Conservation (phyloP, 2,797 vertebrate genomes). For the Micropoecilia bifurca region DNA sequence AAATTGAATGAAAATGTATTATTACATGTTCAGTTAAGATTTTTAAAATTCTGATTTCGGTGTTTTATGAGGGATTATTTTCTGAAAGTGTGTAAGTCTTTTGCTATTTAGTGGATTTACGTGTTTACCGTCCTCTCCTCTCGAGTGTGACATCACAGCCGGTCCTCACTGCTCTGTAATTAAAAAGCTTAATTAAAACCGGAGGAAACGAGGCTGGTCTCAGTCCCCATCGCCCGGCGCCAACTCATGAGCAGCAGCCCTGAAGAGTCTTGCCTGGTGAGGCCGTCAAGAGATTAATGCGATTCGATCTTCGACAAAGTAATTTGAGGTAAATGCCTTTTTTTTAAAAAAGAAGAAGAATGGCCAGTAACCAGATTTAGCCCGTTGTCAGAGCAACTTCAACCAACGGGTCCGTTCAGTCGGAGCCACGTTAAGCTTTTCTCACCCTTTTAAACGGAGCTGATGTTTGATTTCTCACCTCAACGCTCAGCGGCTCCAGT, state of each 20-base stretch:
- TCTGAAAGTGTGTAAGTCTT: background rate
- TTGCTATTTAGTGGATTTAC: background rate
- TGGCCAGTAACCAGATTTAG: background rate
- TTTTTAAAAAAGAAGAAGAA: background rate
- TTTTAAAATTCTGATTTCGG: background rate
- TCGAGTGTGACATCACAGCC: background rate
- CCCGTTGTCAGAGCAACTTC: background rate
- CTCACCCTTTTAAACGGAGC: background rate
- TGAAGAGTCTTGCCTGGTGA: background rate
- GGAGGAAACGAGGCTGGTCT: background rate
- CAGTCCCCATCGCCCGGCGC: background rate
- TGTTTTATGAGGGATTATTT: background rate
- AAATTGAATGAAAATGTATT: background rate
- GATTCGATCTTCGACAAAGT: background rate
- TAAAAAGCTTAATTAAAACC: slow-evolving; percentile 6
- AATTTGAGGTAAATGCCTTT: background rate
- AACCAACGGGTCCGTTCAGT: background rate
- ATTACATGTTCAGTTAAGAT: background rate
- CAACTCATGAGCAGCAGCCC: background rate
- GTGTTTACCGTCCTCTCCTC: background rate
- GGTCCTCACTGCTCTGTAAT: background rate
- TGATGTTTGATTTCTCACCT: slow-evolving; percentile 5
- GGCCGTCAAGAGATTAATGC: background rate
- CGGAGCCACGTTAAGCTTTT: background rate
- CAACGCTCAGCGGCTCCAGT: background rate